phyloP scores from a whole-genome alignment of 2,888 invertebrate species.

The Cantharis rufa region DNA sequence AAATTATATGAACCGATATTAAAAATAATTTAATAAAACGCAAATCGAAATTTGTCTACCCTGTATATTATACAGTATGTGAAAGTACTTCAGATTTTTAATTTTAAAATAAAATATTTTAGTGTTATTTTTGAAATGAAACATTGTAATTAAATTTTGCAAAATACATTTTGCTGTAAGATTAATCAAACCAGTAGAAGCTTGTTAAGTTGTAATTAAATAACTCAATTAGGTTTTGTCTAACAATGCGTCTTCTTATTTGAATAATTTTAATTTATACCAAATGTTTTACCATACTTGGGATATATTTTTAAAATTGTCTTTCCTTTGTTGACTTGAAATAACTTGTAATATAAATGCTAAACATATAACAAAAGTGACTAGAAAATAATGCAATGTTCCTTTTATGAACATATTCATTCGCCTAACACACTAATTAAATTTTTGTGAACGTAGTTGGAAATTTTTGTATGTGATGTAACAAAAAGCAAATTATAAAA shows the following conservation, averaged over 20 bases:
- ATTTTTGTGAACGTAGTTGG: background rate
- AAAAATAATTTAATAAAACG: too few relatives aligned
- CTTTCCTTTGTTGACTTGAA: background rate
- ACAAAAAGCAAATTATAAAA: background rate
- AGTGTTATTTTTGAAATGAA: background rate
- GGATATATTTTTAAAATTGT: background rate
- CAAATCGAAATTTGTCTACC: too few relatives aligned
- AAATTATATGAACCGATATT: too few relatives aligned
- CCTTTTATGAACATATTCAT: background rate
- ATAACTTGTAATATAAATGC: conserved; percentile 21
- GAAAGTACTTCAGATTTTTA: background rate
- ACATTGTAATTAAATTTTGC: background rate
- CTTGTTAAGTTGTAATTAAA: conserved; percentile 1
- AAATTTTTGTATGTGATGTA: background rate
- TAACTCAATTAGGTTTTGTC: conserved; percentile 2
- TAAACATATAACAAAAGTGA: conserved; percentile 15
- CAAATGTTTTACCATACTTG: background rate
- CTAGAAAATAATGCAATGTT: conserved; percentile 8
- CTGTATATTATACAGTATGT: background rate
- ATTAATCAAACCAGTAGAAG: background rate
- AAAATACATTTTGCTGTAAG: background rate
- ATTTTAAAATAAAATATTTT: background rate
- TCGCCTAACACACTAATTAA: background rate
- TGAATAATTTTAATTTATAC: conserved; percentile 3
- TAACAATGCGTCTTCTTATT: background rate